phyloP scores from a whole-genome alignment of 35 echinoderm and acorn worm species.

The Patiria miniata region DNA sequence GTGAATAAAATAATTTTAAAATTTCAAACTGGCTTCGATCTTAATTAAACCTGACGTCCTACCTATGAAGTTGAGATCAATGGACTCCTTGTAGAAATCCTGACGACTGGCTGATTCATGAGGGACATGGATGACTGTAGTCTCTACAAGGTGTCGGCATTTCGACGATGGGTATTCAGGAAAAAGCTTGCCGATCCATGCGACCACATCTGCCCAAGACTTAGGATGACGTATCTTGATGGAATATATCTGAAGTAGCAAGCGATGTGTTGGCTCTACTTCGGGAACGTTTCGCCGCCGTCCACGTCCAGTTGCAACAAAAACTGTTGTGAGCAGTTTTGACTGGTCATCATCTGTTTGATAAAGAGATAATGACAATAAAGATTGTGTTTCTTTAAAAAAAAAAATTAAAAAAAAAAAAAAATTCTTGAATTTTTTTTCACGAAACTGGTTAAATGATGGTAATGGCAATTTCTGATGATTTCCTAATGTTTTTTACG shows the following conservation, averaged over 20 bases:
- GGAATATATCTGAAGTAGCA: slow-evolving; percentile 8
- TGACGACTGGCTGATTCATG: background rate
- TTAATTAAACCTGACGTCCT: background rate
- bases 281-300: background rate
- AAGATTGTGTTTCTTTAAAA: background rate
- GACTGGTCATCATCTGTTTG: background rate
- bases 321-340: background rate
- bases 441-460: background rate
- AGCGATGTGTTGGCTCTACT: background rate
- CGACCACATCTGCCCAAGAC: slow-evolving; percentile 3
- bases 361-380: background rate
- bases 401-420: background rate
- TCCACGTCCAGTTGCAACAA: slow-evolving; percentile 19
- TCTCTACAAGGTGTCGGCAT: background rate
- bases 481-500: too few species aligned
- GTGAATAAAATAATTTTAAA: too few species aligned
- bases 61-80: slow-evolving; percentile 38
- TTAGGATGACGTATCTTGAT: background rate
- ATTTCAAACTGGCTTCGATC: too few species aligned
- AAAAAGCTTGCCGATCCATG: slow-evolving; percentile 16
- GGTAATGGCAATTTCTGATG: background rate
- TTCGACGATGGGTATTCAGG: slow-evolving; percentile 8
- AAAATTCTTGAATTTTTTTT: too few species aligned
- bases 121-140: background rate
- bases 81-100: background rate